These are phyloP conservation scores for Tachuris rubrigastra DNA, from an alignment of 2,113 vertebrate genomes.

Conservation along the genomic window DNA sequence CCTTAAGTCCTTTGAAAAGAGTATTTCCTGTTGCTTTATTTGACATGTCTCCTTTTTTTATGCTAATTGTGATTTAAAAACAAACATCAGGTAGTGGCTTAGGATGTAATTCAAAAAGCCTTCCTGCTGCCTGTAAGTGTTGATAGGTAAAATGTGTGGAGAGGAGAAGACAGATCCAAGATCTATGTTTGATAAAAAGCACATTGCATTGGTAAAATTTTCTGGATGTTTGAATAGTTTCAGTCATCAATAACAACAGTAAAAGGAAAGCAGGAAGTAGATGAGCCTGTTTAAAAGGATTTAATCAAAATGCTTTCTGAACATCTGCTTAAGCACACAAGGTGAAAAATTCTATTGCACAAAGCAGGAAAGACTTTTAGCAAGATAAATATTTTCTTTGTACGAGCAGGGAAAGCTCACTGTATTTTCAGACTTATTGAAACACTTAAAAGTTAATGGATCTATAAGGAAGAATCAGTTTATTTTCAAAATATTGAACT, in stretches of 20 bases:
- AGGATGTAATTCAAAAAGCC: not conserved
- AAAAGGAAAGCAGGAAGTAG: not conserved
- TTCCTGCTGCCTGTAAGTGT: accelerated
- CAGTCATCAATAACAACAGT: not conserved
- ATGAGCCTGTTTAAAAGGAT: not conserved
- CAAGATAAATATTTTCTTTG: not conserved
- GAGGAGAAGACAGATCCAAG: not conserved
- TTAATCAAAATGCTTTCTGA: not conserved
- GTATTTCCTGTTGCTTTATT: not conserved
- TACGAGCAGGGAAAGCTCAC: not conserved
- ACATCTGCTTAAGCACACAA: not conserved
- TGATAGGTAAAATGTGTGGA: not conserved
- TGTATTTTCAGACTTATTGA: not conserved
- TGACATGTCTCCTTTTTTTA: not conserved
- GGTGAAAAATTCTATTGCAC: not conserved
- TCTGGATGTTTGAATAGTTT: not conserved
- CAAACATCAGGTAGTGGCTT: not conserved
- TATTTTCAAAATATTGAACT: not conserved
- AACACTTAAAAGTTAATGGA: not conserved
- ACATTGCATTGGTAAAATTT: not conserved
- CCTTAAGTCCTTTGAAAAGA: not conserved
- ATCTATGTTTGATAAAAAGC: not conserved
- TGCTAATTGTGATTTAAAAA: not conserved
- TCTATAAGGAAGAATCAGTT: not conserved
- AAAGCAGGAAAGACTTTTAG: not conserved